Conservation (phyloP, 2,113 vertebrate species). For the Gambusia affinis region DNA sequence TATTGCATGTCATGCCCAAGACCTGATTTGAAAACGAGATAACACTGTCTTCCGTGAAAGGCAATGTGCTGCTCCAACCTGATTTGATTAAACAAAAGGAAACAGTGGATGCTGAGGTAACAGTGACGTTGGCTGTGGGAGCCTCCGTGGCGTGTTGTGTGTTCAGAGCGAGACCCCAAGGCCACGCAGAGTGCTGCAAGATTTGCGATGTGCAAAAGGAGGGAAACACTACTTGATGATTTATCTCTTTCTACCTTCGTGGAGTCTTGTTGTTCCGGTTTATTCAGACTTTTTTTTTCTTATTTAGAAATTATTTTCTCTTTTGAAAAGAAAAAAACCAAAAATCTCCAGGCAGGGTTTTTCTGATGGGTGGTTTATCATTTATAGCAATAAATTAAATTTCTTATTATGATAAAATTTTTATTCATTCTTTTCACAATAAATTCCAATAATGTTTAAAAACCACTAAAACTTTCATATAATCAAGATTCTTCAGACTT, state of each 20-base stretch:
- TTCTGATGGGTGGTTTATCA: not conserved
- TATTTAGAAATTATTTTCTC: not conserved
- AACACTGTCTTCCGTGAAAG: slow-evolving; percentile 21
- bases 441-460: too few species aligned
- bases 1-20: slow-evolving; percentile 34
- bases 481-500: too few species aligned
- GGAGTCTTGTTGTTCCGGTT: slow-evolving; percentile 43
- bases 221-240: slow-evolving; percentile 14
- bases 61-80: slow-evolving; percentile 5
- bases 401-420: too few species aligned
- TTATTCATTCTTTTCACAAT: too few species aligned
- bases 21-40: slow-evolving; percentile 29
- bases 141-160: slow-evolving; percentile 26
- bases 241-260: slow-evolving; percentile 37
- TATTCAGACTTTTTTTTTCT: not conserved
- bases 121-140: slow-evolving; percentile 18
- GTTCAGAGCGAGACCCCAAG: slow-evolving; percentile 14
- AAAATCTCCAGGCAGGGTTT: not conserved
- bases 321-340: not conserved
- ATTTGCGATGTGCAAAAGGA: slow-evolving; percentile 1
- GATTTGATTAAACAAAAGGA: slow-evolving; percentile 59
- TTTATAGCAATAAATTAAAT: too few species aligned
- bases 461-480: too few species aligned
- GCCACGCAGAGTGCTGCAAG: slow-evolving; percentile 40
- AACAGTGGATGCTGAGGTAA: slow-evolving; percentile 26